Evolutionary conservation across 1,140 invertebrate species (phyloP).

Genomic region (Anthonomus grandis): DNA sequence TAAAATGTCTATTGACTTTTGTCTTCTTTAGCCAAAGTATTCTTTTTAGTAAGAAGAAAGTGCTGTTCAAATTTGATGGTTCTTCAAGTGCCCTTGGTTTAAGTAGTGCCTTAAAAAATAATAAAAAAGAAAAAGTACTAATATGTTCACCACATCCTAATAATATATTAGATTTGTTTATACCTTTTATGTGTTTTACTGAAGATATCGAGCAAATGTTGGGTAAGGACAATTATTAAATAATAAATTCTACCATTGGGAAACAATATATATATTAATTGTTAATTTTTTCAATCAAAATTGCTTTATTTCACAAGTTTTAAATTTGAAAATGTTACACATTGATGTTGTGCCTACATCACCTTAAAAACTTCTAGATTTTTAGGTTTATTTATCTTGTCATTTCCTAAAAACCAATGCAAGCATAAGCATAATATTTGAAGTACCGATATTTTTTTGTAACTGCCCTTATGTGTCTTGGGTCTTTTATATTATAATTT

Average conservation of each 20-base stretch:
- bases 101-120: conserved; percentile 60
- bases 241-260: too few species aligned
- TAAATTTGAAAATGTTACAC: too few species aligned
- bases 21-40: neutral
- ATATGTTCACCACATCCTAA: conserved; percentile 71
- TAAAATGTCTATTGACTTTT: neutral
- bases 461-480: too few species aligned
- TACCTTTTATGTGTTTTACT: conserved; percentile 71
- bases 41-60: conserved; percentile 54
- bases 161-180: conserved; percentile 75
- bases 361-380: neutral
- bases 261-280: too few species aligned
- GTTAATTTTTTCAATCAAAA: too few species aligned
- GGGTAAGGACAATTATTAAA: conserved; percentile 52
- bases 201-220: conserved; percentile 71
- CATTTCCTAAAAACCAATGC: too few species aligned
- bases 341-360: too few species aligned
- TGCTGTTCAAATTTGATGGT: conserved; percentile 76
- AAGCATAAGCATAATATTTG: too few species aligned
- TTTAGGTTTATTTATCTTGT: neutral
- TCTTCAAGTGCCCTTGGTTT: conserved; percentile 71
- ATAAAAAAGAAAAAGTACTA: conserved; percentile 52
- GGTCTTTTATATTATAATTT: too few species aligned
- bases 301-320: too few species aligned
- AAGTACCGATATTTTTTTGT: too few species aligned